phyloP scores from a whole-genome alignment of 2,113 vertebrate species.

The Clinocottus analis region DNA sequence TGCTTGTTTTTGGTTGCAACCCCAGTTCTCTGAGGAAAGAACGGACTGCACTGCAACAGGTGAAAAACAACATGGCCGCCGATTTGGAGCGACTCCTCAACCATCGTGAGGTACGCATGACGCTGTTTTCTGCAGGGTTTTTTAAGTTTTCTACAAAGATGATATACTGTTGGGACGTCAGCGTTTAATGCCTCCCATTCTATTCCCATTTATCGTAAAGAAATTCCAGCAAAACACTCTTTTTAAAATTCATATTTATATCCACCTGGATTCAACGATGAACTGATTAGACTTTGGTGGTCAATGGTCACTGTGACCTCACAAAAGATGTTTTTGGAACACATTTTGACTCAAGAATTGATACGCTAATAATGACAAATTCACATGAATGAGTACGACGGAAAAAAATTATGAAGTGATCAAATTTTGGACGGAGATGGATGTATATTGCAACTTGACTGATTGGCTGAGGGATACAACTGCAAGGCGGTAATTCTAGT shows the following conservation, averaged over 20 bases:
- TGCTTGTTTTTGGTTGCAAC: constrained; percentile 30
- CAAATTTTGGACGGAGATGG: neutral
- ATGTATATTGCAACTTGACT: neutral
- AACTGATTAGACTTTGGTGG: too few species aligned
- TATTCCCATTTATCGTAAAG: neutral
- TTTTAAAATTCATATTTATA: neutral
- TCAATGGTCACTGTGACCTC: too few species aligned
- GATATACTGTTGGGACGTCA: neutral
- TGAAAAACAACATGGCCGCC: constrained; percentile 96
- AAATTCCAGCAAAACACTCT: neutral
- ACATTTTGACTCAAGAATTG: too few species aligned
- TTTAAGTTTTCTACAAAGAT: neutral
- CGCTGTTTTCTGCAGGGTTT: neutral
- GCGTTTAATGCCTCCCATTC: neutral
- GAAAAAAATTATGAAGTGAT: too few species aligned
- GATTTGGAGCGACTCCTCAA: constrained; percentile 96
- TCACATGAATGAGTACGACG: too few species aligned
- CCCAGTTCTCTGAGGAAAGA: constrained; percentile 93
- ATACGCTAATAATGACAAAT: too few species aligned
- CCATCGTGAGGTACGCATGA: constrained; percentile 90
- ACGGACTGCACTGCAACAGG: constrained; percentile 87
- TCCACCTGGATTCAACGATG: too few species aligned
- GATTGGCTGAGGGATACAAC: neutral
- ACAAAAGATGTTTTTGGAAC: too few species aligned
- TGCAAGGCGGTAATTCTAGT: neutral